Evolutionary conservation across 1,140 invertebrate genomes (phyloP), one percentile per base, ranked within the genome.

Genomic region (Drosophila ironensis): DNA sequence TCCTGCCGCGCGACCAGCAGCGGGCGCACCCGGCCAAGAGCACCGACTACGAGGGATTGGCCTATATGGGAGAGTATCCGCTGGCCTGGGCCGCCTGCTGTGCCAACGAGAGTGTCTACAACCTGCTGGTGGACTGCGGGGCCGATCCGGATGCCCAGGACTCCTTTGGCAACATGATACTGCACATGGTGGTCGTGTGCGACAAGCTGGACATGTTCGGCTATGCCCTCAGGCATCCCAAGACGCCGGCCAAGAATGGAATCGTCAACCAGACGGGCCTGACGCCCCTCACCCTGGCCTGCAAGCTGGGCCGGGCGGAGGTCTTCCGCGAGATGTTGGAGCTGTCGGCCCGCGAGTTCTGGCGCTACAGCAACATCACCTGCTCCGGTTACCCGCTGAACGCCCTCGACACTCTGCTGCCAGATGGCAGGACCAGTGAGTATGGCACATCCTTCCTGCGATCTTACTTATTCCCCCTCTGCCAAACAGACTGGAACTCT

Each of bases 361-460:
- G 98, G 98, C 92, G 98, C 30, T 99, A 99, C 91, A 98, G 97
- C 76, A 99, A 99, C 88, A 99, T 99, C 75, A 99, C 97, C n/a
- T 99, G 98, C 91, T 99, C 97, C 8, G 97, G 96, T 0, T 99
- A 99, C 91, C 97, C 98, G 0, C 91, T 99, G 1, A 98, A 97
- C 90, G 97, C 97, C 11, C 91, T 99, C 73, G 98, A 99, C 90
- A 99, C 98, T 0, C 93, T 99, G 51, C 91, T 97, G 44, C 96
- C 97, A 5, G 96, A 98, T 90, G 98, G 98, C 59, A 92, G 95
- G 87, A 98, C 97, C 71, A 99, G 98, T 98, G 92, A 93, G 93
- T 93, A 3, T 1, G 19, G 2, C 5, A 9, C 8, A 11, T 25
- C 25, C 7, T 16, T n/a, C 4, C 4, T 16, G 4, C 4, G 12